Conservation (phyloP, 2,797 vertebrate genomes). For the Onychomys leucogaster region DNA sequence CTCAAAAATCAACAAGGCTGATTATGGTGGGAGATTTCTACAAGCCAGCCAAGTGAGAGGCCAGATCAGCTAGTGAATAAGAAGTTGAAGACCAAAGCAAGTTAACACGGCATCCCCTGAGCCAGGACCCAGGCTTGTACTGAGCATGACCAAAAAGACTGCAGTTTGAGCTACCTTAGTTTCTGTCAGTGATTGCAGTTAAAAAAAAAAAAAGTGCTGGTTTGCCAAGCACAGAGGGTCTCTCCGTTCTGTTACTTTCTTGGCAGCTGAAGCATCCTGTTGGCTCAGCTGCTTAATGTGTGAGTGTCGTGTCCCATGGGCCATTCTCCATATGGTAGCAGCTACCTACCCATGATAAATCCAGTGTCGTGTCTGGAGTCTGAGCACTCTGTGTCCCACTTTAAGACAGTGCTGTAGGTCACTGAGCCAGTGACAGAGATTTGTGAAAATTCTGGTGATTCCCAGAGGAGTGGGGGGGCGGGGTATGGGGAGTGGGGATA, state of each 20-base stretch:
- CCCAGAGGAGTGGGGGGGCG: constrained; percentile 1
- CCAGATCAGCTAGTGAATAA: background rate
- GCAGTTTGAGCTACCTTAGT: background rate
- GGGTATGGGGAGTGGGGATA: too few relatives aligned
- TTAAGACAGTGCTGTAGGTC: constrained; percentile 58
- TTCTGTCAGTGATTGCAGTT: background rate
- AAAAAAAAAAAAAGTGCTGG: background rate
- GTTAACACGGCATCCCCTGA: background rate
- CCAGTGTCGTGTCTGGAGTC: constrained; percentile 53
- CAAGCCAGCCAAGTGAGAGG: background rate
- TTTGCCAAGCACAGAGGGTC: constrained; percentile 63
- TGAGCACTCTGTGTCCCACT: constrained; percentile 69
- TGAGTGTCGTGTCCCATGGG: constrained; percentile 31
- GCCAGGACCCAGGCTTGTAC: background rate
- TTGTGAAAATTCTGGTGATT: constrained; percentile 11
- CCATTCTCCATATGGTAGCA: constrained; percentile 54
- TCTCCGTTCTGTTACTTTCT: constrained; percentile 51
- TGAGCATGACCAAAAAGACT: background rate
- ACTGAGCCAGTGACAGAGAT: constrained; percentile 31
- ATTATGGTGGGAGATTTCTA: background rate
- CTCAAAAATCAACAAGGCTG: background rate
- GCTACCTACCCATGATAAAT: constrained; percentile 42
- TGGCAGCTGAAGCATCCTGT: constrained; percentile 18
- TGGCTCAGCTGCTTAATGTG: constrained; percentile 59
- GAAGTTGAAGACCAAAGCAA: background rate